Percentiles rank a stretch among this genome's conserved stretches.
Conservation (phyloP, 2,888 invertebrate genomes). For the Poecilobothrus nobilitatus region DNA sequence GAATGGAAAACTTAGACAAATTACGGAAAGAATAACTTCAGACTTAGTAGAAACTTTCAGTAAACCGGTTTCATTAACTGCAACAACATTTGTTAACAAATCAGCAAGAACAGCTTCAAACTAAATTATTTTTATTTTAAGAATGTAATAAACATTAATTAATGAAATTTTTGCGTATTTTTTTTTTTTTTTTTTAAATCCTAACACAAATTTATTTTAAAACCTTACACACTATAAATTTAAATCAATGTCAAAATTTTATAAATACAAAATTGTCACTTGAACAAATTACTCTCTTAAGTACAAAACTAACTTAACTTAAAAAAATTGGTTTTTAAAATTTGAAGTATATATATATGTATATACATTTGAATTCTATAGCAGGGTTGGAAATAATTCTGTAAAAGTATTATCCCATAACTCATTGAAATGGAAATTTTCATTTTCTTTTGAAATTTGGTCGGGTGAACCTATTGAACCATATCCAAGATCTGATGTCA, state of each 20-base stretch:
- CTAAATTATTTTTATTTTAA: background rate
- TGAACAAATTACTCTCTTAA: too few relatives aligned
- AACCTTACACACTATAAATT: background rate
- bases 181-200: background rate
- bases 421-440: slow-evolving; percentile 43
- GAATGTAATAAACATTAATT: background rate
- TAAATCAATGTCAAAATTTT: too few relatives aligned
- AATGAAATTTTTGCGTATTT: background rate
- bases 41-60: slow-evolving; percentile 58
- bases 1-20: slow-evolving; percentile 61
- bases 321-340: background rate
- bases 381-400: slow-evolving; percentile 67
- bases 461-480: slow-evolving; percentile 57
- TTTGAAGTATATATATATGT: background rate
- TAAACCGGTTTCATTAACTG: slow-evolving; percentile 46
- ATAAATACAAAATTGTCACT: too few relatives aligned
- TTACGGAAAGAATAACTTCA: slow-evolving; percentile 56
- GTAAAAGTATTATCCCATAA: slow-evolving; percentile 68
- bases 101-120: background rate
- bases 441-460: slow-evolving; percentile 27
- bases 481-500: slow-evolving; percentile 54
- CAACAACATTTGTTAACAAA: slow-evolving; percentile 31
- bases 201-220: background rate
- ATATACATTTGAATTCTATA: slow-evolving; percentile 39
- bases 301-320: background rate